These are phyloP conservation scores for Theristicus caerulescens DNA, from an alignment of 2,113 vertebrate species.

Conservation along the genomic window DNA sequence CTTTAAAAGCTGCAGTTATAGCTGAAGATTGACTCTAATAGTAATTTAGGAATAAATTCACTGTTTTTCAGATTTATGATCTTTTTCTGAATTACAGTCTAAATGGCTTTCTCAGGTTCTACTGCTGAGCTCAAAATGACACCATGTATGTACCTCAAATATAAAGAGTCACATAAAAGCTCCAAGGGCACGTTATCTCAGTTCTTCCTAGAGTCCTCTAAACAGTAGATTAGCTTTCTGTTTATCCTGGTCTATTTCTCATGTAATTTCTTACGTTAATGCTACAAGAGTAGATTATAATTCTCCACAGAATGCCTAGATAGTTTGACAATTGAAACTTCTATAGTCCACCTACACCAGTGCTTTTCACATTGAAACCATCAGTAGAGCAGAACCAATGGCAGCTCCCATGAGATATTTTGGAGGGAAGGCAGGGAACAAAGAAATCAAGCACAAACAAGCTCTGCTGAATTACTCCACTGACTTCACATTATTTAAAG, in stretches of 20 bases:
- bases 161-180: neutral
- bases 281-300: neutral
- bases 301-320: neutral
- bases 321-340: neutral
- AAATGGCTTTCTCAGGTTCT: neutral
- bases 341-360: neutral
- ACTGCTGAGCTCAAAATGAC: neutral
- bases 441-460: neutral
- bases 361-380: neutral
- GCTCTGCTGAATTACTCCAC: constrained; percentile 56
- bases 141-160: neutral
- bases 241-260: neutral
- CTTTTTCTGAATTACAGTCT: neutral
- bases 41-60: neutral
- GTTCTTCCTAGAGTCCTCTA: neutral
- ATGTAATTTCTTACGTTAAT: neutral
- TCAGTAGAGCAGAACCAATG: neutral
- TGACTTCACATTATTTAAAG: constrained; percentile 59
- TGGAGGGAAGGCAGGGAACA: neutral
- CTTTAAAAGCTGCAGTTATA: neutral
- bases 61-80: neutral
- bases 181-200: neutral
- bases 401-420: neutral
- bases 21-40: neutral
- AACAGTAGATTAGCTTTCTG: neutral